Evolutionary conservation across 2,888 invertebrate genomes (phyloP), one percentile per base, ranked within the genome.

Genomic region (Catocala sponsa): DNA sequence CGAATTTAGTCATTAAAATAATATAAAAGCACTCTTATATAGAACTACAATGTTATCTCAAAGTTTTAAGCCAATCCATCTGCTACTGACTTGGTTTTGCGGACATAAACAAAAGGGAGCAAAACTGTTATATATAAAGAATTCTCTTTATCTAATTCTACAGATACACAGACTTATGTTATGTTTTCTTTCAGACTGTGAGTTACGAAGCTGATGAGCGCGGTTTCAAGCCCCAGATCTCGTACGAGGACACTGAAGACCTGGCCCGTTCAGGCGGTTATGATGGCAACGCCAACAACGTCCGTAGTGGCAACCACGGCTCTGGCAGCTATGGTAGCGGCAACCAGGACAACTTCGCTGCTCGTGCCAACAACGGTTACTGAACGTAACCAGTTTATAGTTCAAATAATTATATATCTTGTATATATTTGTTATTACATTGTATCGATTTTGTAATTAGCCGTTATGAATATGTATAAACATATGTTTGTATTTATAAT

Each of bases 161-260:
- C 33, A 50, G 33, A 35, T 25, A 7, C 13, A 15, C 6, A 32
- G 5, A 9, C 11, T 38, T 2, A 33, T 9, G 32, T 46, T 6
- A 13, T 49, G 12, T 32, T 47, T 48, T 35, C 11, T 65, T 77
- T 5, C 94, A 95, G 94, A 95, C 96, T 60, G 96, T 96, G 6
- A 95, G 95, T 74, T 96, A 96, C 87, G 95, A 96, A 78, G 96
- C 96, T 5, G 96, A 96, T 71, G 95, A 95, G 76, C 91, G 95
- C 55, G 96, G 96, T 0, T 96, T 95, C 88, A 95, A 95, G 65
- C 96, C 96, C 11, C 95, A 95, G 69, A 95, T 96, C 65, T 95
- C 95, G 4, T 97, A 96, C 82, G 95, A 96, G 79, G 96, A 96
- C 50, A 84, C 95, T 0, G 92, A 90, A 64, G 83, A 85, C 6